A percentile compares a stretch with the other conserved stretches of the same genome.
Conservation (phyloP, 2,888 invertebrate species). For the Hypomecis atomaria region DNA sequence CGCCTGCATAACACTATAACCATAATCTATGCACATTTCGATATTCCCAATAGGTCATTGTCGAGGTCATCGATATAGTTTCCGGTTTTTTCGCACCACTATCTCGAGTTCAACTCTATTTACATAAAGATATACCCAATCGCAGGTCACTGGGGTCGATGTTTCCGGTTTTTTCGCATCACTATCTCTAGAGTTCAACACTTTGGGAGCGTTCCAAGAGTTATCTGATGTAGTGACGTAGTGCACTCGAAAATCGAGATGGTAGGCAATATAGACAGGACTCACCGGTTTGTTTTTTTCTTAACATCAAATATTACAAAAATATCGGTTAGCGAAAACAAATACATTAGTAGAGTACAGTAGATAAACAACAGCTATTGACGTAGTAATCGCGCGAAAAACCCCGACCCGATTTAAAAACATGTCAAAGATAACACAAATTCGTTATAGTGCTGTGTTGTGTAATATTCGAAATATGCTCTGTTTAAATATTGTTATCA, state of each 20-base stretch:
- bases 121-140: slow-evolving; percentile 11
- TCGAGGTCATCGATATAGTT: slow-evolving; percentile 19
- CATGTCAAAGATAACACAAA: slow-evolving; percentile 38
- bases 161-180: slow-evolving; percentile 16
- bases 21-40: slow-evolving; percentile 10
- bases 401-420: slow-evolving; percentile 37
- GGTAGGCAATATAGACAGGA: neutral
- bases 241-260: neutral
- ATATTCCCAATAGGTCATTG: slow-evolving; percentile 26
- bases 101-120: slow-evolving; percentile 17
- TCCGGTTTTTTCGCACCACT: slow-evolving; percentile 18
- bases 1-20: slow-evolving; percentile 38
- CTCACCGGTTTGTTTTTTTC: too few species aligned
- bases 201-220: slow-evolving; percentile 22
- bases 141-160: slow-evolving; percentile 14
- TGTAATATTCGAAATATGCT: slow-evolving; percentile 48
- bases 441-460: slow-evolving; percentile 35
- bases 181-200: slow-evolving; percentile 5
- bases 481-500: slow-evolving; percentile 51
- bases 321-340: neutral
- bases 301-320: too few species aligned
- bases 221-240: slow-evolving; percentile 1
- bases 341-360: neutral
- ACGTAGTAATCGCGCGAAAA: slow-evolving; percentile 16
- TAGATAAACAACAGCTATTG: slow-evolving; percentile 1